Evolutionary conservation across 2,888 invertebrate genomes (phyloP), one percentile per base, ranked within the genome.

Genomic region (Dryobota labecula): DNA sequence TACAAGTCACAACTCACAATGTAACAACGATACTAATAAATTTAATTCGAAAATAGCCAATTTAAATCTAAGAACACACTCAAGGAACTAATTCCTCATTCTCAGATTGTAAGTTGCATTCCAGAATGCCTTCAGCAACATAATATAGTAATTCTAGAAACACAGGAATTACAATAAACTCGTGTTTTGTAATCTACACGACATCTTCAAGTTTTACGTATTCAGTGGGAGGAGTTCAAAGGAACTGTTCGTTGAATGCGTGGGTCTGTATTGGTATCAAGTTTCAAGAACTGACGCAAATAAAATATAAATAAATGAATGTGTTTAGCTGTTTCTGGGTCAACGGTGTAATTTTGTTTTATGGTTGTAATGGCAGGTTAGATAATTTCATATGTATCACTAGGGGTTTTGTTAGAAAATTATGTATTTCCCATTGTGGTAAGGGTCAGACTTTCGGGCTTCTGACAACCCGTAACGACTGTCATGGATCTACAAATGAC

Each of bases 91-190:
- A 20, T 33, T 33, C 43, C n/a, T 38, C 2, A 30, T 51, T 54
- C 68, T 38, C 69, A 69, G 51, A 69, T 18, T 24, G 43, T 63
- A 49, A 53, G 18, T 36, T 24, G 45, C 75, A 80, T 65, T 51
- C 38, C 43, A 56, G 15, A 64, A 36, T 27, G 24, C 43, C n/a
- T 62, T 49, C 30, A 49, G 30, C 61, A 38, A 43, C 58, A 68
- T 20, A 8, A 5, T 33, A 43, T 24, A 61, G 2, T 24, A 69
- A 18, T 78, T 82, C 82, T 70, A 8, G 30, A 70, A 82, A 78
- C 62, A 49, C n/a, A 70, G 20, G 33, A 38, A 82, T 78, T 82
- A 70, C 24, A 82, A 82, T 78, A 82, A 78, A 70, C 20, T 41
- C 7, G 41, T 70, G 65, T 82, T 78, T 77, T 70, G 78, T 82